These are phyloP conservation scores for Panthera uncia DNA, from an alignment of 2,113 vertebrate genomes.

Conservation along the genomic window DNA sequence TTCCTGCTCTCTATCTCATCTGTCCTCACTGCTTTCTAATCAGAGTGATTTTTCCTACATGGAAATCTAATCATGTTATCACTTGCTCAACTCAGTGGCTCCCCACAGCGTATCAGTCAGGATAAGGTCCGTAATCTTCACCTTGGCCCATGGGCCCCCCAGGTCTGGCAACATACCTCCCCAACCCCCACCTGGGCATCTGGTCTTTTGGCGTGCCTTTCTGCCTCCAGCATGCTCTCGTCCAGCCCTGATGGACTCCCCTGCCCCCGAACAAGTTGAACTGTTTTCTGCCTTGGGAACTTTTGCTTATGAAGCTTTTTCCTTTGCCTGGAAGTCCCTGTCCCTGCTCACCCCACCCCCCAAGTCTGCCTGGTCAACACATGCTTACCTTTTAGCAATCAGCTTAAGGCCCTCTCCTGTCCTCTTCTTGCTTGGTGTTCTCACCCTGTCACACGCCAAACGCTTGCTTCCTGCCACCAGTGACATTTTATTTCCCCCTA, in stretches of 20 bases:
- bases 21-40: background rate
- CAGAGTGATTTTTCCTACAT: background rate
- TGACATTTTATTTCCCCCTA: background rate
- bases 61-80: background rate
- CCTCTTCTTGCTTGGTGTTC: background rate
- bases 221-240: background rate
- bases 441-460: background rate
- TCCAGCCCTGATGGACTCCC: background rate
- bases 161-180: too few relatives aligned
- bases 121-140: background rate
- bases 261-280: background rate
- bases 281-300: background rate
- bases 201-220: background rate
- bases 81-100: background rate
- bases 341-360: background rate
- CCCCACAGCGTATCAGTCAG: background rate
- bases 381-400: background rate
- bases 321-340: background rate
- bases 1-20: background rate
- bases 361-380: background rate
- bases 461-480: background rate
- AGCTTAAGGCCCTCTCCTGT: background rate
- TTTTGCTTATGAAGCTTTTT: background rate
- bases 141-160: background rate
- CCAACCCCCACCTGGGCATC: fast-evolving